Evolutionary conservation across 2,113 vertebrate species (phyloP).

Genomic region (Aspidoscelis tigris): DNA sequence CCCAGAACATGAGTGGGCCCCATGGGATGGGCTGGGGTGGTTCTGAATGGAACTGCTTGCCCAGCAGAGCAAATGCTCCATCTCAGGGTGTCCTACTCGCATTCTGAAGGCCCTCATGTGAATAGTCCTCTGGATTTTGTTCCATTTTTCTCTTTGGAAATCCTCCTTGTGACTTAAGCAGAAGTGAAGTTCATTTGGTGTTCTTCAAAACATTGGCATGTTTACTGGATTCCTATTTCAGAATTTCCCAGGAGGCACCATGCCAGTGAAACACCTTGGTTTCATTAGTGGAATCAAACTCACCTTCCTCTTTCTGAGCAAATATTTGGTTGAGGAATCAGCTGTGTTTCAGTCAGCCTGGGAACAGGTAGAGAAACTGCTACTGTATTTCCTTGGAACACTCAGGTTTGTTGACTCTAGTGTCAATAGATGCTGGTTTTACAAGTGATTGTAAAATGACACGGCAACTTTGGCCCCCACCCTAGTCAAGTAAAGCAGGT

Average conservation of each 20-base stretch:
- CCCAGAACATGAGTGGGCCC: no score
- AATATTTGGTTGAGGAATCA: conserved; percentile 5
- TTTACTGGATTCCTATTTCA: neutral
- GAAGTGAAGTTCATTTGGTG: no score
- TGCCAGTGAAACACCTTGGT: neutral
- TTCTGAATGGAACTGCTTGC: no score
- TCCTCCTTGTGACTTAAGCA: neutral
- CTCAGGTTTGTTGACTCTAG: neutral
- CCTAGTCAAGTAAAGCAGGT: neutral
- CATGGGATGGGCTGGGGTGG: no score
- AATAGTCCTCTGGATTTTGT: no score
- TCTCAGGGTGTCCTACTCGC: no score
- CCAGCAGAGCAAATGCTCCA: no score
- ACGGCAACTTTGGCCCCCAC: neutral
- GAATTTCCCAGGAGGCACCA: neutral
- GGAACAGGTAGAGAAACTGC: neutral
- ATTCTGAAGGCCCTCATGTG: no score
- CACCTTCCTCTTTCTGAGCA: neutral
- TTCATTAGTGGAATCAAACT: no score
- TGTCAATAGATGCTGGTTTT: neutral
- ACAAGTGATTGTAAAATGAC: neutral
- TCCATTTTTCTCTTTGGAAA: neutral
- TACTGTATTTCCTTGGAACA: neutral
- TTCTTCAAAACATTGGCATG: no score
- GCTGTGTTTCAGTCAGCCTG: neutral